Percentiles rank a stretch among this genome's conserved stretches.
Evolutionary conservation across 1,140 invertebrate species (phyloP).

Genomic region (Lethrus apterus): DNA sequence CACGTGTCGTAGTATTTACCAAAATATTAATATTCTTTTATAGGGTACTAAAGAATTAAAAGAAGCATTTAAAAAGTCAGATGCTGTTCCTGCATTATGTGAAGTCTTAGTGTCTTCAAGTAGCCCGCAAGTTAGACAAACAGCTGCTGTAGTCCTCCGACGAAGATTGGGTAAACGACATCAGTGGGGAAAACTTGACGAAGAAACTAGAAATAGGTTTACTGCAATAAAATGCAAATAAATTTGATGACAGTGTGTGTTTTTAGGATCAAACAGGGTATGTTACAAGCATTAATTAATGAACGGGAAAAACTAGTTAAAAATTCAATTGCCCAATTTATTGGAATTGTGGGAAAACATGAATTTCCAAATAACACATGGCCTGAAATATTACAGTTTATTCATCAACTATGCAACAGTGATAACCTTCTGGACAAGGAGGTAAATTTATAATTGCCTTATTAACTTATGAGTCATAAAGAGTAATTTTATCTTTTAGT

Average conservation of each 20-base stretch:
- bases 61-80: slow-evolving; percentile 56
- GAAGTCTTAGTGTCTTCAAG: slow-evolving; percentile 47
- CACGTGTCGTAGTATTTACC: slow-evolving; percentile 25
- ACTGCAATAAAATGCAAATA: slow-evolving; percentile 3
- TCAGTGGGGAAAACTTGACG: slow-evolving; percentile 53
- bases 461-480: slow-evolving; percentile 3
- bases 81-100: slow-evolving; percentile 50
- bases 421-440: slow-evolving; percentile 50
- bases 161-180: slow-evolving; percentile 52
- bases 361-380: slow-evolving; percentile 59
- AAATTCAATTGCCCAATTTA: slow-evolving; percentile 56
- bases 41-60: slow-evolving; percentile 57
- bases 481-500: too few species aligned
- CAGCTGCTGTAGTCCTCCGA: slow-evolving; percentile 56
- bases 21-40: slow-evolving; percentile 10
- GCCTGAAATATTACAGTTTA: slow-evolving; percentile 63
- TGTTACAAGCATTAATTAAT: slow-evolving; percentile 49
- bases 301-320: slow-evolving; percentile 57
- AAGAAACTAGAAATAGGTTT: slow-evolving; percentile 46
- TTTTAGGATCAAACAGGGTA: slow-evolving; percentile 52
- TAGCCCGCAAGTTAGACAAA: slow-evolving; percentile 59
- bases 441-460: slow-evolving; percentile 38
- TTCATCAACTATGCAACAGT: slow-evolving; percentile 51
- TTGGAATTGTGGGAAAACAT: slow-evolving; percentile 63
- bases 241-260: slow-evolving; percentile 11